Conservation (phyloP, 2,797 vertebrate species). For the Hippopotamyrus pictus region DNA sequence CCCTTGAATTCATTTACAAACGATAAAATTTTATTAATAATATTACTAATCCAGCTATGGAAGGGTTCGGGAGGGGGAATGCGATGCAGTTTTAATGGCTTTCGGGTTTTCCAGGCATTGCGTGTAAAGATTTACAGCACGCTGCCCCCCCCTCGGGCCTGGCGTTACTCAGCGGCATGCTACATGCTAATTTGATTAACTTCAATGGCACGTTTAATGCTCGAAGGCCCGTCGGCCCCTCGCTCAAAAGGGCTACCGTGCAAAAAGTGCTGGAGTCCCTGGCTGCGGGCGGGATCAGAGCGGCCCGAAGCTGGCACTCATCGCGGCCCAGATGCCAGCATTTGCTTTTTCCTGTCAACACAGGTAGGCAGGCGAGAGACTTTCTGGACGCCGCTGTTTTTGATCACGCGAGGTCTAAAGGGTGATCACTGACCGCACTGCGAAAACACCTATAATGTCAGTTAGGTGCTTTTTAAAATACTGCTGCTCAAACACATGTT, state of each 20-base stretch:
- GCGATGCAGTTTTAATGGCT: constrained; percentile 29
- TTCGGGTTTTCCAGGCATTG: constrained; percentile 50
- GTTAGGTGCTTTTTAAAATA: background rate
- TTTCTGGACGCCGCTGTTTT: constrained; percentile 46
- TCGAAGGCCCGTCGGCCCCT: constrained; percentile 35
- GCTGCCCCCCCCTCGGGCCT: constrained; percentile 32
- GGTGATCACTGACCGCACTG: background rate
- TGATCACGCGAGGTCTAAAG: constrained; percentile 45
- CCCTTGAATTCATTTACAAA: constrained; percentile 54
- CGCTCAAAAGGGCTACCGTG: constrained; percentile 55
- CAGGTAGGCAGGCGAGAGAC: constrained; percentile 49
- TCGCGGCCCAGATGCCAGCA: constrained; percentile 58
- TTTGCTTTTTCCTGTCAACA: constrained; percentile 50
- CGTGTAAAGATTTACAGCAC: constrained; percentile 38
- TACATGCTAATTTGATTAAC: constrained; percentile 56
- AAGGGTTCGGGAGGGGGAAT: constrained; percentile 14
- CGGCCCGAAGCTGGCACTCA: constrained; percentile 56
- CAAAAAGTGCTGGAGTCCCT: constrained; percentile 52
- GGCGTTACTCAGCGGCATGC: constrained; percentile 40
- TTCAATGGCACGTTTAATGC: constrained; percentile 45
- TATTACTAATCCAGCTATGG: constrained; percentile 36
- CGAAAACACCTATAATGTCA: background rate
- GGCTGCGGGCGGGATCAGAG: constrained; percentile 53
- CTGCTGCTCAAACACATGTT: background rate
- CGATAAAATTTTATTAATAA: constrained; percentile 43